Evolutionary conservation across 2,797 vertebrate genomes (phyloP).

Genomic region (Hypotaenidia okinawae): DNA sequence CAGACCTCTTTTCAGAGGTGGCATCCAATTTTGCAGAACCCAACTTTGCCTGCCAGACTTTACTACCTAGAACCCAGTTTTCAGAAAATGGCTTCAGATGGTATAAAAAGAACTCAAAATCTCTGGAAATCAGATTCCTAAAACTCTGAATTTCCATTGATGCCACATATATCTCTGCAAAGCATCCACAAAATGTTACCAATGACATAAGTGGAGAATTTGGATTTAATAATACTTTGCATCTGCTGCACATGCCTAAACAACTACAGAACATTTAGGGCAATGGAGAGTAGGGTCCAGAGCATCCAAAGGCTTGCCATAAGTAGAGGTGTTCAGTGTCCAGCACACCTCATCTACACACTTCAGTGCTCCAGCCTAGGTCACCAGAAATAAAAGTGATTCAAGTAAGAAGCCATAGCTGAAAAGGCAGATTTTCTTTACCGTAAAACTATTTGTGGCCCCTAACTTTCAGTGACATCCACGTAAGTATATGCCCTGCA

Average conservation of each 20-base stretch:
- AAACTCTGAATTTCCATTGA: neutral
- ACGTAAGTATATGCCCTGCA: neutral
- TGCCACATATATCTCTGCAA: neutral
- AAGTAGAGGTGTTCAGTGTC: neutral
- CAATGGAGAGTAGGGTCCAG: neutral
- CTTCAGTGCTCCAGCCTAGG: neutral
- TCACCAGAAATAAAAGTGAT: neutral
- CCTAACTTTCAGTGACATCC: neutral
- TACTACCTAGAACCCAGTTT: neutral
- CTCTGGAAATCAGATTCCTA: neutral
- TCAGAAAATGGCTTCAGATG: neutral
- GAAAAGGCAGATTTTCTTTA: neutral
- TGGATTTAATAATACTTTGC: neutral
- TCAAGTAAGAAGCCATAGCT: neutral
- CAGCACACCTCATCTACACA: neutral
- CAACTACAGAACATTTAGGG: neutral
- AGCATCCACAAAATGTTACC: neutral
- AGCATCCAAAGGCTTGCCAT: neutral
- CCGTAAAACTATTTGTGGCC: neutral
- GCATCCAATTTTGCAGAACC: constrained; percentile 17
- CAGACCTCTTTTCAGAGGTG: neutral
- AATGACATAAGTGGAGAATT: neutral
- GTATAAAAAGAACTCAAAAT: neutral
- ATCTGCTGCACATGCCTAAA: neutral
- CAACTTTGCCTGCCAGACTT: neutral